phyloP scores from a whole-genome alignment of 1,140 invertebrate genomes.

The Drosophila murphyi region DNA sequence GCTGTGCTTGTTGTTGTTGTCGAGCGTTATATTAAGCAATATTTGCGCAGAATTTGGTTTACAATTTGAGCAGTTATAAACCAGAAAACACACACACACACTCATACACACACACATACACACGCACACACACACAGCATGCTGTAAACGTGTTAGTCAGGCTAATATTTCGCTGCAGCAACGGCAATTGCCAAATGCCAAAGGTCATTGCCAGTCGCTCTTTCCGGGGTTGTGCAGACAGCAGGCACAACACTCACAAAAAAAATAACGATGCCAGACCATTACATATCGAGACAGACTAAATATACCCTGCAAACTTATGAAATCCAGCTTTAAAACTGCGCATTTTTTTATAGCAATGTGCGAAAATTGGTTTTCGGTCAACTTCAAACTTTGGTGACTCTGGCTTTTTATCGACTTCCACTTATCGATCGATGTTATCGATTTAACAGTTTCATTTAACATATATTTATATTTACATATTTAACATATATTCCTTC shows the following conservation, averaged over 20 bases:
- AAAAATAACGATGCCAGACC: conserved; percentile 19
- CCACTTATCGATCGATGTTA: too few relatives aligned
- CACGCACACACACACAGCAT: conserved; percentile 12
- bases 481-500: too few relatives aligned
- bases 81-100: conserved; percentile 17
- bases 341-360: too few relatives aligned
- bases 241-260: conserved; percentile 6
- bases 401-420: too few relatives aligned
- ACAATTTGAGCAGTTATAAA: neutral
- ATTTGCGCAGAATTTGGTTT: conserved; percentile 11
- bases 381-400: too few relatives aligned
- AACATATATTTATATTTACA: too few relatives aligned
- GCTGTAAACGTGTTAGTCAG: neutral
- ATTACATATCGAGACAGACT: neutral
- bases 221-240: conserved; percentile 61
- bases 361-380: too few relatives aligned
- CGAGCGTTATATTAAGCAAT: conserved; percentile 17
- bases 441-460: too few relatives aligned
- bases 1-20: conserved; percentile 2
- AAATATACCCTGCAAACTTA: too few relatives aligned
- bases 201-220: conserved; percentile 70
- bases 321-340: too few relatives aligned
- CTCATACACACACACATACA: conserved; percentile 8
- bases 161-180: conserved; percentile 25
- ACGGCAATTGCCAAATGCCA: conserved; percentile 54